Evolutionary conservation across 2,888 invertebrate genomes (phyloP).

Genomic region (Epiblema foenella): DNA sequence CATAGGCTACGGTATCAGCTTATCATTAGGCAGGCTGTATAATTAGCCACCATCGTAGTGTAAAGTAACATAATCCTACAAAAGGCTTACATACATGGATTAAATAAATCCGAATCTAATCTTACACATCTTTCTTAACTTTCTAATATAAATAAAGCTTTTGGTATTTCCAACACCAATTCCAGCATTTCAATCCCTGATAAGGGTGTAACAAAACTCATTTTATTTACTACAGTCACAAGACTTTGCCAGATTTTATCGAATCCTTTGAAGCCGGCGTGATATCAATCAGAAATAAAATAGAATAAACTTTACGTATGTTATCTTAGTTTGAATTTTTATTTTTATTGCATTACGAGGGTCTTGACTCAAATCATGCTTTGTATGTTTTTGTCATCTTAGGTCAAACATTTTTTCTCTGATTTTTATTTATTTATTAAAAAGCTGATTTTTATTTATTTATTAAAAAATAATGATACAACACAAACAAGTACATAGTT

Average conservation of each 20-base stretch:
- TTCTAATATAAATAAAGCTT: slow-evolving; percentile 31
- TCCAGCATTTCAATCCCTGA: not conserved
- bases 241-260: slow-evolving; percentile 19
- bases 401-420: no score
- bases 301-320: not conserved
- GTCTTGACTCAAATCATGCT: no score
- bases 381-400: no score
- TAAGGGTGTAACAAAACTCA: slow-evolving; percentile 24
- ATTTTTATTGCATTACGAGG: not conserved
- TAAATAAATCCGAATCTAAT: slow-evolving; percentile 12
- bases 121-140: slow-evolving; percentile 14
- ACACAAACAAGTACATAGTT: no score
- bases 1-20: no score
- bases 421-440: no score
- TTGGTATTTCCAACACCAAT: slow-evolving; percentile 13
- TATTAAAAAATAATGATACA: no score
- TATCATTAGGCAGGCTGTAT: no score
- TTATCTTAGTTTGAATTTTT: not conserved
- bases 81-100: no score
- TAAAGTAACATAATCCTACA: no score
- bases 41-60: no score
- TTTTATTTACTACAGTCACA: slow-evolving; percentile 21
- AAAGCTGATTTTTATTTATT: no score
- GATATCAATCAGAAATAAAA: slow-evolving; percentile 22
- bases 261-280: slow-evolving; percentile 14